Evolutionary conservation across 2,888 invertebrate genomes (phyloP).

Genomic region (Tinea semifulvella): DNA sequence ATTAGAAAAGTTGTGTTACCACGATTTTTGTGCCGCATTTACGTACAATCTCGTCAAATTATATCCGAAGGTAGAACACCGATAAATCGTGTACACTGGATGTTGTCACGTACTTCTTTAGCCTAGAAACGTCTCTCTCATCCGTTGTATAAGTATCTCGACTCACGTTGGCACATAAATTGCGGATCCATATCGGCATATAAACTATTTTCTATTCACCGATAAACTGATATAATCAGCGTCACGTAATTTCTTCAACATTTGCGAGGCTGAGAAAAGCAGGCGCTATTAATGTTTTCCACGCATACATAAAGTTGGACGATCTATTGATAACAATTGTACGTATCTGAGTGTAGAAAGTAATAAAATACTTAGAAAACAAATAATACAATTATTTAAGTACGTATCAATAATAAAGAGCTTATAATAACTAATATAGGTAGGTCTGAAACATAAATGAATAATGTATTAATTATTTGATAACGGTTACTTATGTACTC

Average conservation of each 20-base stretch:
- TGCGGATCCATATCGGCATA: slow-evolving; percentile 7
- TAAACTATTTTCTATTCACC: slow-evolving; percentile 14
- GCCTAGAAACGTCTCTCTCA: slow-evolving; percentile 17
- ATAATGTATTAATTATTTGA: no score
- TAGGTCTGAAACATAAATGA: no score
- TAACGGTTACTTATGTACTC: no score
- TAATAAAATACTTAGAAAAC: no score
- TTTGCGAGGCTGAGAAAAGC: slow-evolving; percentile 12
- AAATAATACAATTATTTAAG: no score
- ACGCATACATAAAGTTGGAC: slow-evolving; percentile 2
- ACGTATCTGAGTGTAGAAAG: no score
- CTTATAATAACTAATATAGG: no score
- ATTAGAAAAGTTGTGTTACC: no score
- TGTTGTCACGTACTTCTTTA: slow-evolving; percentile 22
- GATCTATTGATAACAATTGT: no score
- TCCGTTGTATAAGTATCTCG: slow-evolving; percentile 14
- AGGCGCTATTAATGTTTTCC: not conserved
- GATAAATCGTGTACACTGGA: slow-evolving; percentile 7
- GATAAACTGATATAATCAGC: slow-evolving; percentile 14
- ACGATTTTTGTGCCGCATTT: not conserved
- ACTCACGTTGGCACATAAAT: slow-evolving; percentile 12
- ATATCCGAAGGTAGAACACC: not conserved
- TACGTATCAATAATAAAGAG: no score
- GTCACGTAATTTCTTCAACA: slow-evolving; percentile 13
- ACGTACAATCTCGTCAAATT: not conserved